Conservation (phyloP, 2,797 vertebrate species). For the Limosa lapponica region DNA sequence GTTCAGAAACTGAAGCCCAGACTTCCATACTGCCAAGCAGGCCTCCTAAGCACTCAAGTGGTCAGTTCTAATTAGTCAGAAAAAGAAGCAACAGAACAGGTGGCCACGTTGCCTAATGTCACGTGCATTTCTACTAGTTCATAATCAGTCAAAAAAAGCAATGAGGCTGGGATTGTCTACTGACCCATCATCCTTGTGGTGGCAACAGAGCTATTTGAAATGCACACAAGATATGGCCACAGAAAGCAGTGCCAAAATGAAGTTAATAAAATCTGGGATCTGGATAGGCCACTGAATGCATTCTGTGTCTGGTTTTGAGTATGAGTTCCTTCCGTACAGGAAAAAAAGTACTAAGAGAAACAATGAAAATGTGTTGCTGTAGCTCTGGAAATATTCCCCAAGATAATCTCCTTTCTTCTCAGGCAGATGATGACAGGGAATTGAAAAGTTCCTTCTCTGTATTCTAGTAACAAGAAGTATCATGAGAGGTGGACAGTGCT, state of each 20-base stretch:
- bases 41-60: neutral
- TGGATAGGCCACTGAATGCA: neutral
- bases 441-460: neutral
- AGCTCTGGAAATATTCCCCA: neutral
- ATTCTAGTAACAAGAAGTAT: neutral
- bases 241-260: neutral
- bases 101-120: neutral
- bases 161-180: neutral
- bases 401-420: neutral
- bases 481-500: neutral
- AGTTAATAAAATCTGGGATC: neutral
- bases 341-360: neutral
- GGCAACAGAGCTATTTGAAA: neutral
- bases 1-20: neutral
- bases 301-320: neutral
- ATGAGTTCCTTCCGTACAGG: neutral
- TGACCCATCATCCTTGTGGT: neutral
- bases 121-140: neutral
- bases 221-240: neutral
- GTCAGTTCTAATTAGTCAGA: neutral
- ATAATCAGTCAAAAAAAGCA: neutral
- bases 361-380: neutral
- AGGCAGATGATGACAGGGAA: neutral
- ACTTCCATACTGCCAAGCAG: neutral
- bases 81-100: neutral